phyloP scores from a whole-genome alignment of 2,888 invertebrate species.

The Brachyopa scutellaris region DNA sequence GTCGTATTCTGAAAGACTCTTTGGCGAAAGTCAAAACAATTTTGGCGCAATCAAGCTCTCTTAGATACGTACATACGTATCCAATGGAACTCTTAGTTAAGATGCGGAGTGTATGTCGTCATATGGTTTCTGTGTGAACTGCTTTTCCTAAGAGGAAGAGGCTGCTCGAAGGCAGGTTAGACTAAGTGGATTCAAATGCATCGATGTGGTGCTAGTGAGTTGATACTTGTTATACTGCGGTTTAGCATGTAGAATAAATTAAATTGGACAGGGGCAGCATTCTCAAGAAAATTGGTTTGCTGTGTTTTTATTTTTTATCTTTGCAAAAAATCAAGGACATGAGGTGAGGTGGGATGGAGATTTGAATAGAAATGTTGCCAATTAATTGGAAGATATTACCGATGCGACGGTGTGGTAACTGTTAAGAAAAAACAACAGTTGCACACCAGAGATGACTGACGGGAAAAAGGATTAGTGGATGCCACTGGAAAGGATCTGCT shows the following conservation, averaged over 20 bases:
- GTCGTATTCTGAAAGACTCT: constrained; percentile 18
- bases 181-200: background rate
- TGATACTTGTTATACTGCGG: background rate
- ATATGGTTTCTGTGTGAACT: background rate
- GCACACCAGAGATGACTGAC: too few relatives aligned
- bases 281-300: constrained; percentile 15
- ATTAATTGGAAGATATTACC: too few relatives aligned
- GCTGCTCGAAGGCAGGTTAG: constrained; percentile 1
- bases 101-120: constrained; percentile 9
- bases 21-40: constrained; percentile 45
- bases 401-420: too few relatives aligned
- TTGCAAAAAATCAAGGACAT: background rate
- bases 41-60: constrained; percentile 24
- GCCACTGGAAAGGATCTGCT: too few relatives aligned
- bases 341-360: background rate
- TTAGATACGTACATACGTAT: constrained; percentile 2
- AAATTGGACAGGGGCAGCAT: constrained; percentile 16
- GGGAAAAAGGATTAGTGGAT: too few relatives aligned
- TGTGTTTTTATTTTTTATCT: background rate
- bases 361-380: background rate
- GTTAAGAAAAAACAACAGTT: too few relatives aligned
- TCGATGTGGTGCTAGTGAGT: background rate
- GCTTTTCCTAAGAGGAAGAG: constrained; percentile 17
- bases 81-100: background rate
- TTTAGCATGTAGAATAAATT: constrained; percentile 13